These are phyloP conservation scores for Micoletzkya japonica DNA, from an alignment of 2,888 invertebrate genomes.

Conservation along the genomic window DNA sequence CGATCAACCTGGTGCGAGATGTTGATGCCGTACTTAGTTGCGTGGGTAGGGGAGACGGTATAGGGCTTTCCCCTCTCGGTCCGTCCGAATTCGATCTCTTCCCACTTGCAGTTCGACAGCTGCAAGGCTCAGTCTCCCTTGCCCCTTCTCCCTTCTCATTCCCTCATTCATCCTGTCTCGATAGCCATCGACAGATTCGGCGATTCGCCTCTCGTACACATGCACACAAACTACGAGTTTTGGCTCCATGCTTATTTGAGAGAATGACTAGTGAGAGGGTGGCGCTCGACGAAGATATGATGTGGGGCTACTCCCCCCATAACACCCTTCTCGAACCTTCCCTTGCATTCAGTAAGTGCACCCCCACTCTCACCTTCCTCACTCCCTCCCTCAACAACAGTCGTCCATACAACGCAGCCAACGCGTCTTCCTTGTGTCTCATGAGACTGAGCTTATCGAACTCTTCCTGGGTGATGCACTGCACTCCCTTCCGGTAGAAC, in stretches of 20 bases:
- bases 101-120: constrained; percentile 56
- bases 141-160: too few species aligned
- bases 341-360: too few species aligned
- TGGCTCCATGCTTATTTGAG: neutral
- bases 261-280: too few species aligned
- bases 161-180: too few species aligned
- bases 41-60: constrained; percentile 46
- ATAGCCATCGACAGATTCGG: too few species aligned
- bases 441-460: constrained; percentile 51
- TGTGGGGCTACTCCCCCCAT: too few species aligned
- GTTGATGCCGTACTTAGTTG: constrained; percentile 55
- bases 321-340: too few species aligned
- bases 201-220: neutral
- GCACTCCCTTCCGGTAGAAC: constrained; percentile 57
- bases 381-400: constrained; percentile 57
- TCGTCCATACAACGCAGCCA: constrained; percentile 57
- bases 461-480: constrained; percentile 59
- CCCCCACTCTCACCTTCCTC: constrained; percentile 45
- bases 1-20: constrained; percentile 63
- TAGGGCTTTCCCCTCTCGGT: constrained; percentile 63
- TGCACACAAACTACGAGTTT: neutral
- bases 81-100: constrained; percentile 54
- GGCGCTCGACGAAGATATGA: too few species aligned
- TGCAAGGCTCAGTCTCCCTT: too few species aligned
- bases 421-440: constrained; percentile 58